Evolutionary conservation across 2,888 invertebrate species (phyloP), one percentile per base, ranked within the genome.

Genomic region (Drosophila setosimentum): DNA sequence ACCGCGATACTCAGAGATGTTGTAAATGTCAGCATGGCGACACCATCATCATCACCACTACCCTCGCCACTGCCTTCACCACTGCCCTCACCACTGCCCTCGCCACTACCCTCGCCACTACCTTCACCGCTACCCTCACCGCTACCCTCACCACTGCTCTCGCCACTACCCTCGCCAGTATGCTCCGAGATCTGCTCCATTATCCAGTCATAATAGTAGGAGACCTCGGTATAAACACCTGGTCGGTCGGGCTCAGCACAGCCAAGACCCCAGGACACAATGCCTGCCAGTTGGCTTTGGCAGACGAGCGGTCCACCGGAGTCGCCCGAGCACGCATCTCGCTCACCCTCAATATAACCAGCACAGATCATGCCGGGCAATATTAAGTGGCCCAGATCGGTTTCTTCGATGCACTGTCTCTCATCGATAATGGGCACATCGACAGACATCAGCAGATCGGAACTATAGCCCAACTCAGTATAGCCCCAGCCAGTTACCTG

Each of bases 251-350:
- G 94, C 69, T 94, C 94, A 0, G 96, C 97, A 90, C 97, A 98
- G 2, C 95, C 94, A 37, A 96, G 94, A 21, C 97, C 97, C 96
- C 96, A 97, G 1, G 97, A 97, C 0, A 97, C 97, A 57, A 98
- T 94, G 1, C 97, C 98, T 5, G 96, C 94, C 89, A 96, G 93
- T 87, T 95, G 95, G 87, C 95, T 94, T 29, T 82, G 64, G 54
- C 90, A 90, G 92, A 97, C 95, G 33, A 98, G 93, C 0, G 97
- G 97, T 4, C 97, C 97, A 18, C 97, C 97, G 10, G 96, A 97
- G 92, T 97, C 97, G 13, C 97, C 97, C 94, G 96, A 95, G 89
- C 97, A 97, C n/a, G 91, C 95, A 91, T 97, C 97, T 60, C 95
- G 95, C n/a, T 96, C 96, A 0, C 97, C 97, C 61, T 77, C 54